A percentile compares a stretch with the other conserved stretches of the same genome.
Evolutionary conservation across 2,888 invertebrate genomes (phyloP).

Genomic region (Saturnia pavonia): DNA sequence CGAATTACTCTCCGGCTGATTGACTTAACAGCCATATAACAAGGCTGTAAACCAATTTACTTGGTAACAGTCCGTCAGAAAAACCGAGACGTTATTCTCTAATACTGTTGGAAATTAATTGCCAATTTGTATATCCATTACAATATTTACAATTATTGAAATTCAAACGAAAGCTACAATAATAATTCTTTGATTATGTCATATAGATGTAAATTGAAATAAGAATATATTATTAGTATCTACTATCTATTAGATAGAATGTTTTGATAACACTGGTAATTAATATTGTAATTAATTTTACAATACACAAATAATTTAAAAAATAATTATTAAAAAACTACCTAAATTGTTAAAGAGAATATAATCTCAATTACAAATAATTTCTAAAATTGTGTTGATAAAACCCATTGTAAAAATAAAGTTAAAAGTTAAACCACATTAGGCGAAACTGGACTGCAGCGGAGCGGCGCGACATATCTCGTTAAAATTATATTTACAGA

Average conservation of each 20-base stretch:
- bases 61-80: conserved; percentile 18
- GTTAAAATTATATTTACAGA: neutral
- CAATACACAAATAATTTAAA: neutral
- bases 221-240: too few species aligned
- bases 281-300: too few species aligned
- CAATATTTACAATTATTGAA: conserved; percentile 2
- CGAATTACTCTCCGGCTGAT: conserved; percentile 11
- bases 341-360: too few species aligned
- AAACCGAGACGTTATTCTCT: conserved; percentile 18
- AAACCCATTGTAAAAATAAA: too few species aligned
- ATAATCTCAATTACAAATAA: too few species aligned
- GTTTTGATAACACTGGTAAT: too few species aligned
- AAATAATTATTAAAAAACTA: neutral
- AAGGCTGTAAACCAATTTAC: conserved; percentile 17
- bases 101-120: conserved; percentile 24
- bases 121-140: conserved; percentile 27
- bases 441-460: too few species aligned
- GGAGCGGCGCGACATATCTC: too few species aligned
- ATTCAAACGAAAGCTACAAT: neutral
- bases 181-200: neutral
- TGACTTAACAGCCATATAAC: conserved; percentile 14
- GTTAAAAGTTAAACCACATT: too few species aligned
- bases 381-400: too few species aligned
- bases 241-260: too few species aligned
- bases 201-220: neutral